Conservation (phyloP, 2,888 invertebrate species). For the Pogonocherus hispidulus region DNA sequence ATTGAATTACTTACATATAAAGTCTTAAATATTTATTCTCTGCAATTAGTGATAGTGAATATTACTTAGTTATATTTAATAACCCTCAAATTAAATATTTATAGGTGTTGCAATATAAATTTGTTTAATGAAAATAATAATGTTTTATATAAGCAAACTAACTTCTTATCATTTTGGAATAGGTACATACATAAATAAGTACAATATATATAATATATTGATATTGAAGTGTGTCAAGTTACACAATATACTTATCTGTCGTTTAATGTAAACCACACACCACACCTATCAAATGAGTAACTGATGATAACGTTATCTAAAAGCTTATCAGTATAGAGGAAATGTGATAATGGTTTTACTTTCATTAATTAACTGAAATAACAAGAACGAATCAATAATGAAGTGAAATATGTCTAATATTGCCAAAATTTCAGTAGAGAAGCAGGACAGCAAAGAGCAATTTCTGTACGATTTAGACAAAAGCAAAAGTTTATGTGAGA, state of each 20-base stretch:
- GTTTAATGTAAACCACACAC: constrained; percentile 1
- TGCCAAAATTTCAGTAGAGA: constrained; percentile 60
- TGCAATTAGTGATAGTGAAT: too few relatives aligned
- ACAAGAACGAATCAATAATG: constrained; percentile 11
- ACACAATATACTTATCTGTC: background rate
- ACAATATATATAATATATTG: background rate
- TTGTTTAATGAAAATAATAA: constrained; percentile 6
- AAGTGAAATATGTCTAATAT: constrained; percentile 41
- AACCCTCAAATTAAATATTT: too few relatives aligned
- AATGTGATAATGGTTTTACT: background rate
- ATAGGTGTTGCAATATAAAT: background rate
- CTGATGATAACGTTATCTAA: constrained; percentile 22
- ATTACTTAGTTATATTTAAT: too few relatives aligned
- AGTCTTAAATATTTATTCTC: too few relatives aligned
- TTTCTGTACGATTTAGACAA: constrained; percentile 58
- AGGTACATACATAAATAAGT: too few relatives aligned
- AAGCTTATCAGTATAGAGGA: constrained; percentile 18
- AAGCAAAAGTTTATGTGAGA: constrained; percentile 51
- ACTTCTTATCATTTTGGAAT: background rate
- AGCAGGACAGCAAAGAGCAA: constrained; percentile 53
- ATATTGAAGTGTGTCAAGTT: background rate
- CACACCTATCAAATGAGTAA: constrained; percentile 15
- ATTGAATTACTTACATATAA: too few relatives aligned
- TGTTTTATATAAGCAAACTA: background rate
- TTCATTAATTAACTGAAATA: constrained; percentile 7